phyloP scores from a whole-genome alignment of 2,888 invertebrate species.

The Drosophila niveifrons region DNA sequence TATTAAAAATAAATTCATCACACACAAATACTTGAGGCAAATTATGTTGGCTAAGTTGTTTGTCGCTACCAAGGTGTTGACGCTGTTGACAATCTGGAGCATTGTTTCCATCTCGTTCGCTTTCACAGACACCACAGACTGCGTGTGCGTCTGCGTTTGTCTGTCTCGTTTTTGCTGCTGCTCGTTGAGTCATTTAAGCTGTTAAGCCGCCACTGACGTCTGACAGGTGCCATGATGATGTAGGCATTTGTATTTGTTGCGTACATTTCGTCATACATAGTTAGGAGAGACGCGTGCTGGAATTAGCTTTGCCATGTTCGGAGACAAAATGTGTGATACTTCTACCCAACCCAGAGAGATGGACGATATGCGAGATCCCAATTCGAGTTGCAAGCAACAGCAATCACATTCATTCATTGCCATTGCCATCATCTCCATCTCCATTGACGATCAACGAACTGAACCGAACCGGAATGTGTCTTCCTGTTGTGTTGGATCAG shows the following conservation, averaged over 20 bases:
- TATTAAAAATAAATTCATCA: slow-evolving; percentile 64
- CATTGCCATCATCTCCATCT: slow-evolving; percentile 1
- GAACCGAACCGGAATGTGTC: slow-evolving; percentile 25
- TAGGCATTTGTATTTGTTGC: slow-evolving; percentile 51
- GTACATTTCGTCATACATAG: slow-evolving; percentile 67
- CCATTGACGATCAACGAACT: slow-evolving; percentile 45
- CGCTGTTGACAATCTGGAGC: slow-evolving; percentile 66
- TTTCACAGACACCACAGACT: background rate
- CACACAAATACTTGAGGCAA: slow-evolving; percentile 62
- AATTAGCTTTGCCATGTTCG: slow-evolving; percentile 49
- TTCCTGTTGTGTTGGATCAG: slow-evolving; percentile 48
- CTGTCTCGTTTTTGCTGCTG: background rate
- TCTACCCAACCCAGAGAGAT: slow-evolving; percentile 2
- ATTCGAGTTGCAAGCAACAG: background rate
- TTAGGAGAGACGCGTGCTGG: slow-evolving; percentile 68
- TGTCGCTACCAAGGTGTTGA: slow-evolving; percentile 59
- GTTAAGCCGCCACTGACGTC: slow-evolving; percentile 68
- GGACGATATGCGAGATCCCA: too few species aligned
- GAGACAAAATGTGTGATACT: slow-evolving; percentile 21
- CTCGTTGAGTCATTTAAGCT: slow-evolving; percentile 62
- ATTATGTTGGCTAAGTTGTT: slow-evolving; percentile 64
- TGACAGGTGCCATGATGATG: slow-evolving; percentile 67
- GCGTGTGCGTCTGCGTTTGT: background rate
- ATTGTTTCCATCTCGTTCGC: background rate
- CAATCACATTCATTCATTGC: slow-evolving; percentile 30